These are phyloP conservation scores for Neostethus bicornis DNA, from an alignment of 2,797 vertebrate genomes.

Conservation along the genomic window DNA sequence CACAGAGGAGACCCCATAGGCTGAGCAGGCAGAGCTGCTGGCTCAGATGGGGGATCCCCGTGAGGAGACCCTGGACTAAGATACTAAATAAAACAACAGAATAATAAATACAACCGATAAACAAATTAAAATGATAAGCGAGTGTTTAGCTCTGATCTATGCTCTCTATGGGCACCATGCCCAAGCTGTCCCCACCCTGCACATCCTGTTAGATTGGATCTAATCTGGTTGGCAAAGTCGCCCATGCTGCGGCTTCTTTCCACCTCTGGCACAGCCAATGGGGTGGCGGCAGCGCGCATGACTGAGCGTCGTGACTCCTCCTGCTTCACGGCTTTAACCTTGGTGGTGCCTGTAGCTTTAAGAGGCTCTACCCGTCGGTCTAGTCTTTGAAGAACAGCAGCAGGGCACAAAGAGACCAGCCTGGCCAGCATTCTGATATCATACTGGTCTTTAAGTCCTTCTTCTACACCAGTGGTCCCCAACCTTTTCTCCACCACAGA, in stretches of 20 bases:
- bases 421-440: constrained; percentile 86
- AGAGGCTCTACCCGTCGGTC: constrained; percentile 91
- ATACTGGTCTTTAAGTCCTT: constrained; percentile 91
- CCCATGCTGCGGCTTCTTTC: constrained; percentile 89
- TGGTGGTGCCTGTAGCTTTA: constrained; percentile 89
- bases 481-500: no score
- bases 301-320: constrained; percentile 93
- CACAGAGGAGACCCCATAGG: no score
- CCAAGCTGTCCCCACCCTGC: constrained; percentile 84
- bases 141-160: constrained; percentile 88
- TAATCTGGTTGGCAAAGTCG: constrained; percentile 91
- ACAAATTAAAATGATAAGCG: no score
- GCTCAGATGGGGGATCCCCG: no score
- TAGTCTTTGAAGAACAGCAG: constrained; percentile 86
- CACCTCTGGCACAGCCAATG: constrained; percentile 90
- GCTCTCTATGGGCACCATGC: constrained; percentile 72
- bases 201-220: constrained; percentile 92
- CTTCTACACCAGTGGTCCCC: no score
- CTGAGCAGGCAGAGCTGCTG: no score
- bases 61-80: no score
- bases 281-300: constrained; percentile 91
- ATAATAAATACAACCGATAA: no score
- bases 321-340: constrained; percentile 98
- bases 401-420: constrained; percentile 85
- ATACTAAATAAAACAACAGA: no score